Evolutionary conservation across 2,113 vertebrate species (phyloP), one percentile per base, ranked within the genome.

Genomic region (Toxotes chatareus): DNA sequence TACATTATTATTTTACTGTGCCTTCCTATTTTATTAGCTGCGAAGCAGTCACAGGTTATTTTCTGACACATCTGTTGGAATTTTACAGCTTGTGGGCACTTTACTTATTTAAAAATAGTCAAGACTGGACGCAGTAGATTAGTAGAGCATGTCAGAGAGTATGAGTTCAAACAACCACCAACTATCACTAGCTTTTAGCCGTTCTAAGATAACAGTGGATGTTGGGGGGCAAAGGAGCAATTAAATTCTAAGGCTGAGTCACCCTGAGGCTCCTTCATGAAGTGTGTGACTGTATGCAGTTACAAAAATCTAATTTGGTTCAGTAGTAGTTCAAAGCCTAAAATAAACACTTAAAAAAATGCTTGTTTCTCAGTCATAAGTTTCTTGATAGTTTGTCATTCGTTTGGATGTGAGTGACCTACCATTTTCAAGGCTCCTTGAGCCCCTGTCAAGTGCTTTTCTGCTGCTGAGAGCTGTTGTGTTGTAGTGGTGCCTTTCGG

Each of bases 271-370:
- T 68, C 19, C 34, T 57, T 79, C 27, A 59, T 75, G 46, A 64
- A 46, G 40, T 31, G 19, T 23, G 21, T 12, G 40, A 47, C 40
- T 53, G 3, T 40, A 3, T 53, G 49, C 23, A n/a, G 17, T 7
- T 56, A 11, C 10, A n/a, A 34, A 82, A 76, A 63, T 79, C 11
- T 44, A 51, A 76, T 85, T 77, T 69, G 31, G n/a, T 19, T 16
- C 1, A 14, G 32, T 49, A 68, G 4, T 32, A 80, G 69, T 32
- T 70, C 31, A 76, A 73, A 62, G 2, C 4, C 36, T n/a, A 51
- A 75, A 53, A 53, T 21, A 76, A 57, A 65, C 19, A 14, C 9
- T 13, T 23, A 36, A 69, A 68, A 27, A 23, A 23, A 55, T 44
- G 53, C 19, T 46, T 3, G 0, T 10, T 7, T 60, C 7, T 13